phyloP scores from a whole-genome alignment of 2,797 vertebrate genomes.

The Pelodytes ibericus region DNA sequence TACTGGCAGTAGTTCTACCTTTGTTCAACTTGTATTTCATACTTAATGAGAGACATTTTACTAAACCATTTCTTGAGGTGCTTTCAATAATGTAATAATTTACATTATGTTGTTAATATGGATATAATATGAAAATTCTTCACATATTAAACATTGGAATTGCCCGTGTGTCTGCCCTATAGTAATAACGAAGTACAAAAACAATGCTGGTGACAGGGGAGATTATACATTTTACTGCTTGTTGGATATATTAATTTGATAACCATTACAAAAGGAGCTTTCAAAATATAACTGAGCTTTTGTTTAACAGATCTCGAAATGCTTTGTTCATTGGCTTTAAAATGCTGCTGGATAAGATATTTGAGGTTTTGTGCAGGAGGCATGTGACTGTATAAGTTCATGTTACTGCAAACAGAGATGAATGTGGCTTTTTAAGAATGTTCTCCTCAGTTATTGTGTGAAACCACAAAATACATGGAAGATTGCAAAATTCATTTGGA shows the following conservation, averaged over 20 bases:
- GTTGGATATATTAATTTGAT: neutral
- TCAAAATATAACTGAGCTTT: slow-evolving; percentile 8
- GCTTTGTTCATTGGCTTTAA: slow-evolving; percentile 18
- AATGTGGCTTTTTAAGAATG: slow-evolving; percentile 33
- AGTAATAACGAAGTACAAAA: too few relatives aligned
- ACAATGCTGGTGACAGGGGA: too few relatives aligned
- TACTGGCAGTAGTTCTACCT: too few relatives aligned
- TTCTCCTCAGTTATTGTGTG: slow-evolving; percentile 25
- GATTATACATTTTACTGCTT: neutral
- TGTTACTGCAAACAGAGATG: slow-evolving; percentile 40
- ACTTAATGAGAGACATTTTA: too few relatives aligned
- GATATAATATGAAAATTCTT: too few relatives aligned
- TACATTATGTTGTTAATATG: too few relatives aligned
- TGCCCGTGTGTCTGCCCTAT: too few relatives aligned
- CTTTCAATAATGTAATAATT: too few relatives aligned
- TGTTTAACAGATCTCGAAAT: slow-evolving; percentile 3
- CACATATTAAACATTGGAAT: too few relatives aligned
- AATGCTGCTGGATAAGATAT: slow-evolving; percentile 30
- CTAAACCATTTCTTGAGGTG: too few relatives aligned
- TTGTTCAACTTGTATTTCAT: too few relatives aligned
- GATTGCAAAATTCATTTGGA: slow-evolving; percentile 18
- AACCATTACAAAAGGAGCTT: neutral
- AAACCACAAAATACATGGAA: slow-evolving; percentile 35
- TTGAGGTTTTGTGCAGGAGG: slow-evolving; percentile 37
- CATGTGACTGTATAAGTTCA: slow-evolving; percentile 40